Base-by-base conservation (phyloP, 2,797 vertebrate species). In the Gymnodraco acuticeps region DNA sequence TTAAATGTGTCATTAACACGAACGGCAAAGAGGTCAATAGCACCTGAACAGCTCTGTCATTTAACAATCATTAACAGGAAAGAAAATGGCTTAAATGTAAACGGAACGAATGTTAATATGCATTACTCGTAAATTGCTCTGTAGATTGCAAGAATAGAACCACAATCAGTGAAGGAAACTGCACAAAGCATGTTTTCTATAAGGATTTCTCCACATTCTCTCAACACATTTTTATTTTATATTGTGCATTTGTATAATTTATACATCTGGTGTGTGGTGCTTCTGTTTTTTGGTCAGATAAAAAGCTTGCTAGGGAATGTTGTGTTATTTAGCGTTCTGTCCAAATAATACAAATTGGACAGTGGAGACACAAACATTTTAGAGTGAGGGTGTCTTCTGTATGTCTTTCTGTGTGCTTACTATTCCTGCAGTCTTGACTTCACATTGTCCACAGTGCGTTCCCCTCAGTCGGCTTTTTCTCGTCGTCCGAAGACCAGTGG, bases 391-490 rank as follows among this genome's bases (percentile, higher is more conserved):
- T 38, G 23, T 11, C 13, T 10, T 48, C 33, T 51, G 41, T 64
- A 16, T 55, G 47, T 75, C 5, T 54, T 63, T 64, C 10, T 74
- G 41, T 52, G 27, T 54, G 9, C 84, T 90, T 95, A 98, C 97
- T 27, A 96, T 78, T 61, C 94, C 89, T 0, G 91, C 93, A n/a
- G 77, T 70, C 85, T 90, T 95, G n/a, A 80, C 85, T 90, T 97
- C 96, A 93, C 93, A 92, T 23, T 94, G 94, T 70, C 95, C 94
- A 81, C 93, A 94, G 1, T 78, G 14, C 65, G 87, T 91, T 51
- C 92, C 93, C 69, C 78, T 95, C 45, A 90, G 77, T 84, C 87
- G 93, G 50, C 78, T 76, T 70, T 87, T 96, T 70, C 88, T 93
- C 76, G 66, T 77, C 3, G 13, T 46, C 38, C 17, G 31, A 9